Conservation (phyloP, 2,888 invertebrate genomes). For the Dusona sp. region DNA sequence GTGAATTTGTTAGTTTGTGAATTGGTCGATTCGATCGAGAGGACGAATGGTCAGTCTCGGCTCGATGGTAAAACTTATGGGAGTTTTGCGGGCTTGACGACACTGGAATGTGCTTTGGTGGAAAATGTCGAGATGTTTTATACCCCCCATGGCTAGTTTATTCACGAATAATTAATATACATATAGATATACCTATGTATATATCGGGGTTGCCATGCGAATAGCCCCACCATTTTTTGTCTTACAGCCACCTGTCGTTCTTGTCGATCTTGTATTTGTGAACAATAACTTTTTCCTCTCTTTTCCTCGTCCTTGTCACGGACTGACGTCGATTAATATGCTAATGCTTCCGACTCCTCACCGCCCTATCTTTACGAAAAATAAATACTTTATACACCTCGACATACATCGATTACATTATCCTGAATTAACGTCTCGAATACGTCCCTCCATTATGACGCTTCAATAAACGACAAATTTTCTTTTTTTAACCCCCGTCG, state of each 20-base stretch:
- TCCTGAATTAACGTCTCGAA: constrained; percentile 71
- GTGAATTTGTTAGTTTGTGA: not conserved
- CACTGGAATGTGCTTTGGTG: constrained; percentile 72
- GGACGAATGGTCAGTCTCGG: constrained; percentile 56
- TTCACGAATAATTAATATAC: constrained; percentile 64
- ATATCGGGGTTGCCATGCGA: constrained; percentile 73
- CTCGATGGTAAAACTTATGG: constrained; percentile 10
- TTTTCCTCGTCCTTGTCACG: constrained; percentile 34
- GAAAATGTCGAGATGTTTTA: constrained; percentile 74
- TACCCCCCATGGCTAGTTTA: constrained; percentile 66
- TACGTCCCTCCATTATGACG: constrained; percentile 40
- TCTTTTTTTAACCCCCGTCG: constrained; percentile 28
- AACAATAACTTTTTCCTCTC: constrained; percentile 60
- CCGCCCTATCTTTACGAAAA: constrained; percentile 72
- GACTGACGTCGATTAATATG: constrained; percentile 80
- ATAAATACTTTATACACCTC: constrained; percentile 60
- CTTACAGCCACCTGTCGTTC: constrained; percentile 63
- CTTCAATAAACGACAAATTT: constrained; percentile 41
- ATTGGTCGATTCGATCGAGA: constrained; percentile 21
- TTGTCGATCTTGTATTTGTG: constrained; percentile 69
- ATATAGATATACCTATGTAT: not conserved
- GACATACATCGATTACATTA: constrained; percentile 73
- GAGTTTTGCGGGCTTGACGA: constrained; percentile 63
- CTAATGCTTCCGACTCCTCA: constrained; percentile 71
- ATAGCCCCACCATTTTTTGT: constrained; percentile 63